Conservation (phyloP, 2,888 invertebrate genomes). For the Aelia acuminata region DNA sequence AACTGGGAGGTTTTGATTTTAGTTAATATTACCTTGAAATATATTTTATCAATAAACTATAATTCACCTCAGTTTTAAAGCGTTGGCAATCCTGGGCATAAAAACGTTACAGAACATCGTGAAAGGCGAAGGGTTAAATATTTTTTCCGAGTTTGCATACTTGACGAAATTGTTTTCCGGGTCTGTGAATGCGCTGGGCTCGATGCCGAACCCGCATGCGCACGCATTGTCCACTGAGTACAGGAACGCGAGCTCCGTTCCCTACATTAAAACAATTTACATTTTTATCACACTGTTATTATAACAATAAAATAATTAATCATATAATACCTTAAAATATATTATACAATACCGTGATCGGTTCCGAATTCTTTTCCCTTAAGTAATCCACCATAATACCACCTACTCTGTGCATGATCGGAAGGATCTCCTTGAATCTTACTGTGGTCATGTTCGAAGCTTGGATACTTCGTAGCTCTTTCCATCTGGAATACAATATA, state of each 20-base stretch:
- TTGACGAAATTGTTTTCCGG: background rate
- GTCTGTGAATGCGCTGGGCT: background rate
- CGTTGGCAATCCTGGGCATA: background rate
- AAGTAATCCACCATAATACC: constrained; percentile 43
- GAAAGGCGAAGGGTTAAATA: background rate
- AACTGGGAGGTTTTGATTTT: too few species aligned
- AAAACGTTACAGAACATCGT: background rate
- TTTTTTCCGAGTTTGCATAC: background rate
- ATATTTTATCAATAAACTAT: background rate
- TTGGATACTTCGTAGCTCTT: constrained; percentile 54
- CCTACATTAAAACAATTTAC: background rate
- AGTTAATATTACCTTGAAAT: too few species aligned
- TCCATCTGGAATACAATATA: constrained; percentile 47
- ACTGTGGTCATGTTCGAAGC: constrained; percentile 42
- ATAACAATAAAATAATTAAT: too few species aligned
- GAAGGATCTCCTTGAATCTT: constrained; percentile 47
- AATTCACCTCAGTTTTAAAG: background rate
- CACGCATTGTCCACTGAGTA: constrained; percentile 52
- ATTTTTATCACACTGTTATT: too few species aligned
- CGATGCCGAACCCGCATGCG: background rate
- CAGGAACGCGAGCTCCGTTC: background rate
- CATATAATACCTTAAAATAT: too few species aligned
- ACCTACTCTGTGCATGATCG: constrained; percentile 24
- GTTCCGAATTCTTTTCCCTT: constrained; percentile 6
- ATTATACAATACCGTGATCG: constrained; percentile 36